These are phyloP conservation scores for Arbacia lixula DNA, from an alignment of 53 echinoderm and acorn worm genomes.

Conservation along the genomic window DNA sequence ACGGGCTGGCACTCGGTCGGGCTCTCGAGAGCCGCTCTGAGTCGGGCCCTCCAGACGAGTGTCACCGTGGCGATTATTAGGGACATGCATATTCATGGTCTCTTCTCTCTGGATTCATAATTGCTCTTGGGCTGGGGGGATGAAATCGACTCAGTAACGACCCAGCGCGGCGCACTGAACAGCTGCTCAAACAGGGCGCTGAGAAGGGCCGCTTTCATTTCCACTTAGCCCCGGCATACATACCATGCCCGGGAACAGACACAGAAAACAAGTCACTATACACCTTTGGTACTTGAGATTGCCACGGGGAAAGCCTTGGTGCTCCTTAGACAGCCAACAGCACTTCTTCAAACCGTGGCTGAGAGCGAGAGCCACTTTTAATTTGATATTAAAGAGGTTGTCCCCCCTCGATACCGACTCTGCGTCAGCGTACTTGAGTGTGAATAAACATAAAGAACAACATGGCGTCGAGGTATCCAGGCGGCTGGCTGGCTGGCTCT, in stretches of 20 bases:
- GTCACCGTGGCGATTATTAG: constrained; percentile 65
- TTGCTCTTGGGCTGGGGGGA: constrained; percentile 47
- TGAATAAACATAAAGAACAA: too few species aligned
- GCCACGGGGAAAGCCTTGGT: background rate
- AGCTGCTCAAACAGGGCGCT: constrained; percentile 49
- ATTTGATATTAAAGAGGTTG: constrained; percentile 4
- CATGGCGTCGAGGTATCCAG: too few species aligned
- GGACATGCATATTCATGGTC: constrained; percentile 55
- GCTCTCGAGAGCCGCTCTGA: constrained; percentile 41
- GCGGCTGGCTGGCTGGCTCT: too few species aligned
- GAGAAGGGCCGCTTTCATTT: constrained; percentile 38
- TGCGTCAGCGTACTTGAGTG: too few species aligned
- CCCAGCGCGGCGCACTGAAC: constrained; percentile 28
- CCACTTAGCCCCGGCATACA: constrained; percentile 34
- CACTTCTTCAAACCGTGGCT: constrained; percentile 12
- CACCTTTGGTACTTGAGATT: background rate
- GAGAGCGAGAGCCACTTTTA: constrained; percentile 36
- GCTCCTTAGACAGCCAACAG: constrained; percentile 14
- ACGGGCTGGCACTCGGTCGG: constrained; percentile 5
- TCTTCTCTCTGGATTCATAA: constrained; percentile 53
- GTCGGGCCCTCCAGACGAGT: constrained; percentile 51
- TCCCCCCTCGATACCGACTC: background rate
- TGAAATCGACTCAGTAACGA: constrained; percentile 62
- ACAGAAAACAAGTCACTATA: background rate
- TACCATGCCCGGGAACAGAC: constrained; percentile 15